These are phyloP conservation scores for Stegostoma tigrinum DNA, from an alignment of 2,113 vertebrate species.

Conservation along the genomic window DNA sequence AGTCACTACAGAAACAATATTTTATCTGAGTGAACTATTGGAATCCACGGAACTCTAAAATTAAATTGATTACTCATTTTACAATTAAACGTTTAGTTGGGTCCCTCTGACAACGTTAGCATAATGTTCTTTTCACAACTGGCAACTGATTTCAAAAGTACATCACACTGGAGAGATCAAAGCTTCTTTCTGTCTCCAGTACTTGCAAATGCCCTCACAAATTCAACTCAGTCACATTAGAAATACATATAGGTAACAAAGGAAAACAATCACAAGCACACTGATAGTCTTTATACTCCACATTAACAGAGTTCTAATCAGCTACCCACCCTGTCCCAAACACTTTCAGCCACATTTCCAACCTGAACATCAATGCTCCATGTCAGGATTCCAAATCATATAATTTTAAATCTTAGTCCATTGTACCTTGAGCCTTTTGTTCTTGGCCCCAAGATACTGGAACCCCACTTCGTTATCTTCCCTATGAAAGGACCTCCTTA, in stretches of 20 bases:
- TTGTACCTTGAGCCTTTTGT: background rate
- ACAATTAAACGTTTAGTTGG: background rate
- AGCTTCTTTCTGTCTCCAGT: background rate
- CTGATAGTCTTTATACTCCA: background rate
- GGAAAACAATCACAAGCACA: background rate
- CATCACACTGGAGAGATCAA: background rate
- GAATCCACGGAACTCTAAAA: background rate
- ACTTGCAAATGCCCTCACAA: background rate
- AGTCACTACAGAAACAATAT: background rate
- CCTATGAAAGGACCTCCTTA: background rate
- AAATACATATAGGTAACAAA: background rate
- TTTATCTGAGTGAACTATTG: background rate
- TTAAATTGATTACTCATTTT: background rate
- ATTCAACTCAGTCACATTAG: background rate
- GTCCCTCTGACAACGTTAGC: background rate
- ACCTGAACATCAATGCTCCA: background rate
- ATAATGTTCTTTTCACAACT: conserved; percentile 9
- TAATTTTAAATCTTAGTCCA: background rate
- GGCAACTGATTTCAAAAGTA: background rate
- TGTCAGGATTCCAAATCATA: background rate
- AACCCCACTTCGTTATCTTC: background rate
- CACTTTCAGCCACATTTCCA: background rate
- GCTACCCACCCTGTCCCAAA: background rate
- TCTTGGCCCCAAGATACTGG: background rate
- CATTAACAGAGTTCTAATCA: background rate